phyloP scores from a whole-genome alignment of 2,113 vertebrate species.

The Bujurquina vittata region DNA sequence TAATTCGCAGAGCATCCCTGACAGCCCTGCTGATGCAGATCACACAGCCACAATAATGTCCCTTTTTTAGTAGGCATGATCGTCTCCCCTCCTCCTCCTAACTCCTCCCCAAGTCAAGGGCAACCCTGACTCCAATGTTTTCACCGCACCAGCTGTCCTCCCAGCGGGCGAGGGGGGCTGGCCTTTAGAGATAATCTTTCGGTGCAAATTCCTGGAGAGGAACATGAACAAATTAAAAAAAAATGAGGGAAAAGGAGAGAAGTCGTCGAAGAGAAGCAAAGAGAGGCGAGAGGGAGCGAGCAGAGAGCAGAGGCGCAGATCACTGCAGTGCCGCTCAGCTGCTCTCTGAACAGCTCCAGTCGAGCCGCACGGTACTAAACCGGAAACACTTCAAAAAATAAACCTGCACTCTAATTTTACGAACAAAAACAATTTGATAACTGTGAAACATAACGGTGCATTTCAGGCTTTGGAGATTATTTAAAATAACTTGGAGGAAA shows the following conservation, averaged over 20 bases:
- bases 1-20: constrained; percentile 46
- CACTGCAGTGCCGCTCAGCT: constrained; percentile 61
- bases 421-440: background rate
- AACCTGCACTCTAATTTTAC: background rate
- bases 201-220: background rate
- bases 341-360: constrained; percentile 32
- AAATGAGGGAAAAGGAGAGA: background rate
- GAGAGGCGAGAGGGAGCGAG: background rate
- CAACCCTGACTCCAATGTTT: constrained; percentile 45
- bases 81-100: background rate
- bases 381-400: constrained; percentile 44
- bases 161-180: constrained; percentile 16
- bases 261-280: background rate
- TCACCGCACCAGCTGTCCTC: constrained; percentile 52
- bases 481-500: background rate
- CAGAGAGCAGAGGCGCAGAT: constrained; percentile 19
- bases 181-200: constrained; percentile 13
- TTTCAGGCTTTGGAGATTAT: background rate
- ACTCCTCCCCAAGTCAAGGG: constrained; percentile 65
- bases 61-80: background rate
- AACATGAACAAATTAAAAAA: background rate
- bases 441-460: background rate
- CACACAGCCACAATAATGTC: constrained; percentile 46
- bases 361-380: background rate
- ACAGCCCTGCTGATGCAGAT: constrained; percentile 21